A percentile compares a stretch with the other conserved stretches of the same genome.
Evolutionary conservation across 1,140 invertebrate genomes (phyloP).

Genomic region (Anastrepha obliqua): DNA sequence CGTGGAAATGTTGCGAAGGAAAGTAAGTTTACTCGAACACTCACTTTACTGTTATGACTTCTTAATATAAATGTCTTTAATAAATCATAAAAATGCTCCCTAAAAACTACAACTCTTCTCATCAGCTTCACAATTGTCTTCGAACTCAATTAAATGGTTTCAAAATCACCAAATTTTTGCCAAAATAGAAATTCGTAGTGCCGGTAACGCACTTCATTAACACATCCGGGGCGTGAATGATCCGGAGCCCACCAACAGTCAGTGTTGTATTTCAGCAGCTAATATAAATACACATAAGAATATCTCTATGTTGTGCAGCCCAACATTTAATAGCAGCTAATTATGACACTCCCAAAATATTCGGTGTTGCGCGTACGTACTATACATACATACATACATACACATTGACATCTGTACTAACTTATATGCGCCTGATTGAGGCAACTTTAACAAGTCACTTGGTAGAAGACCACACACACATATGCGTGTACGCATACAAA

Average conservation of each 20-base stretch:
- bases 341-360: conserved; percentile 53
- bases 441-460: neutral
- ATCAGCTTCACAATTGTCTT: too few relatives aligned
- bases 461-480: neutral
- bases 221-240: conserved; percentile 54
- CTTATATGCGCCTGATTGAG: neutral
- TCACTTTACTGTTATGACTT: too few relatives aligned
- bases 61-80: too few relatives aligned
- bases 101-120: too few relatives aligned
- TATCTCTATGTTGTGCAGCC: neutral
- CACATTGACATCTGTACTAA: conserved; percentile 2
- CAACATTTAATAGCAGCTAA: conserved; percentile 51
- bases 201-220: conserved; percentile 49
- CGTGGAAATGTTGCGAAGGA: too few relatives aligned
- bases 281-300: neutral
- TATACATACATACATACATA: neutral
- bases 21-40: too few relatives aligned
- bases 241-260: conserved; percentile 50
- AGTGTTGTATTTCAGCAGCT: conserved; percentile 9
- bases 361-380: neutral
- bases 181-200: neutral
- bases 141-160: too few relatives aligned
- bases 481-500: neutral
- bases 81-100: too few relatives aligned
- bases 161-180: neutral